Base-by-base conservation (phyloP, 2,797 vertebrate species). In the Loris lydekkerianus region DNA sequence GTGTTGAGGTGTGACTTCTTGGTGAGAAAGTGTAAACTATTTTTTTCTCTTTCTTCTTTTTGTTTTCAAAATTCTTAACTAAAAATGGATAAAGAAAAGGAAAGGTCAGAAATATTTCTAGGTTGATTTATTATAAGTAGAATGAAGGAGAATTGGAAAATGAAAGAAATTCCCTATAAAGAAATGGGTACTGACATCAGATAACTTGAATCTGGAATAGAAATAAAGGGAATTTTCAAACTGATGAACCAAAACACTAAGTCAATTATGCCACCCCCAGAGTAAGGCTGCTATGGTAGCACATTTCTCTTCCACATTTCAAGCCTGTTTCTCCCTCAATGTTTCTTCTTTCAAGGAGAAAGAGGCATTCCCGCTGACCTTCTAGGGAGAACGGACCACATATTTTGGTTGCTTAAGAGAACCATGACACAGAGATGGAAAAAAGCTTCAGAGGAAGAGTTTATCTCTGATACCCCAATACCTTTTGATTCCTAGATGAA, bases 121-220 rank as follows among this genome's bases (percentile, higher is more conserved):
- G 21, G 17, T 81, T 78, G 53, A 96, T 93, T 94, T 96, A 85
- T 88, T 85, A 92, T 17, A 91, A 85, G n/a, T 29, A 85, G 27
- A 94, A 95, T 86, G 58, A 93, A 23, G 18, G 78, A 61, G 56
- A 96, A 84, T 23, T 40, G 7, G 31, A 85, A 87, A 95, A 91
- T 43, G 27, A 84, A 93, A 90, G 3, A 92, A 95, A 86, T 15
- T n/a, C 21, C 78, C 27, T 93, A 17, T 72, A 81, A 91, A 94
- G 31, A 93, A 95, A 89, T 90, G 58, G 49, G 9, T 49, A 86
- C 25, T 81, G 80, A 96, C 61, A 88, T 56, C 75, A 91, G 37
- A 88, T 23, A 77, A 86, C 34, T 56, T 89, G 80, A 93, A 77
- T 73, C 84, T 73, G 63, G 49, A n/a, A 0, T 84, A 27, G 18